Conservation (phyloP, 2,797 vertebrate species). For the Lerista edwardsae region DNA sequence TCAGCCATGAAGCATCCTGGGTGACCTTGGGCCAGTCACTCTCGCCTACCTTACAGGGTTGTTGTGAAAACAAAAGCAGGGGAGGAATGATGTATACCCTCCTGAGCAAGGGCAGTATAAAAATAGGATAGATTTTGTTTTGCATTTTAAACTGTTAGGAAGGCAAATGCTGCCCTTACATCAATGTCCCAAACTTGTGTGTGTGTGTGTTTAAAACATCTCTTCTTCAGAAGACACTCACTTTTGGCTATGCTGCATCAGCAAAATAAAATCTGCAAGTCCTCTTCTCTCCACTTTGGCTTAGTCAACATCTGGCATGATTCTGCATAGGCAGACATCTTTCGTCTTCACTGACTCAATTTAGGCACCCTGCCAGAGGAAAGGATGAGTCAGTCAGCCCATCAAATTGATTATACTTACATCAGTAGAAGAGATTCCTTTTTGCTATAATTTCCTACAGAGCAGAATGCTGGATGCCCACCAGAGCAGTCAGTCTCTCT, state of each 20-base stretch:
- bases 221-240: conserved; percentile 41
- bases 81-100: too few relatives aligned
- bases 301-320: conserved; percentile 69
- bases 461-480: neutral
- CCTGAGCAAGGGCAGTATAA: too few relatives aligned
- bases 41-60: too few relatives aligned
- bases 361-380: conserved; percentile 53
- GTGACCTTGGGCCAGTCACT: too few relatives aligned
- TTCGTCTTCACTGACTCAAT: conserved; percentile 63
- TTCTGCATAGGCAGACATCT: conserved; percentile 54
- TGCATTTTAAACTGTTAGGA: too few relatives aligned
- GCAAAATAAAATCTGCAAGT: conserved; percentile 48
- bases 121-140: too few relatives aligned
- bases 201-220: neutral
- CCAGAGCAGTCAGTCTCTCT: neutral
- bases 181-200: neutral
- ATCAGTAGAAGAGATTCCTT: conserved; percentile 26
- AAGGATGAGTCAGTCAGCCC: conserved; percentile 52
- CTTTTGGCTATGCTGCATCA: conserved; percentile 37
- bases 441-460: conserved; percentile 12
- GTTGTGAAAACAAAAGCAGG: too few relatives aligned
- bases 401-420: conserved; percentile 40
- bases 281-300: conserved; percentile 54
- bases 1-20: too few relatives aligned
- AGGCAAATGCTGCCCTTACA: neutral